Evolutionary conservation across 2,797 vertebrate genomes (phyloP).

Genomic region (Cryptoprocta ferox): DNA sequence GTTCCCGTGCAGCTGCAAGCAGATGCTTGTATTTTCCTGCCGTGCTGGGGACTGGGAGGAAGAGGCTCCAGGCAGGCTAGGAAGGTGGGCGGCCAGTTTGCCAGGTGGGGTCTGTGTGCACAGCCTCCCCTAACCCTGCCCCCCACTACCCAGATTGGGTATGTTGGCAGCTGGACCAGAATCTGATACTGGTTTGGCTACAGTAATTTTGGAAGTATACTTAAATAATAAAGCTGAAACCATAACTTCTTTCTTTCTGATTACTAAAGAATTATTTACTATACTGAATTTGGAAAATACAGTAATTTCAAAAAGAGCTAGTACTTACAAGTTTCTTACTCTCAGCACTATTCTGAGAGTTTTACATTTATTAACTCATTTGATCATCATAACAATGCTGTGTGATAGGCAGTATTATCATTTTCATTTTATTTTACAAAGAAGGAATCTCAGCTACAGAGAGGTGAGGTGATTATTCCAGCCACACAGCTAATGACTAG

Average conservation of each 20-base stretch:
- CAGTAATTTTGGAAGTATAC: neutral
- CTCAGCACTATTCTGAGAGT: neutral
- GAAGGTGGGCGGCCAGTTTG: neutral
- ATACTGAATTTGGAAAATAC: neutral
- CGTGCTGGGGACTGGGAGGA: neutral
- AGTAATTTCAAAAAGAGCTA: neutral
- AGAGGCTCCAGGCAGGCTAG: neutral
- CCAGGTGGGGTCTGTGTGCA: too few species aligned
- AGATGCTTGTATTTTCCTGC: neutral
- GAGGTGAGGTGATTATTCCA: neutral
- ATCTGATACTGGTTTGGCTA: neutral
- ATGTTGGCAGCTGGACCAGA: neutral
- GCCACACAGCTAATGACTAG: neutral
- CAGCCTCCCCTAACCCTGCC: neutral
- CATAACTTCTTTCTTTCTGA: neutral
- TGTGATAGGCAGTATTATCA: neutral
- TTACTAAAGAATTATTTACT: neutral
- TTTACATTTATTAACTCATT: neutral
- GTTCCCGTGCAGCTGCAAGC: neutral
- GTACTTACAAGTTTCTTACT: neutral
- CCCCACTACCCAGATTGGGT: neutral
- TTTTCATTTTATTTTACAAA: neutral
- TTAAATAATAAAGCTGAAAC: neutral
- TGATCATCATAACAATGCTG: neutral
- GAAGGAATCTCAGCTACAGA: neutral